These are phyloP conservation scores for Plagodis dolabraria DNA, from an alignment of 2,888 invertebrate species.

Conservation along the genomic window DNA sequence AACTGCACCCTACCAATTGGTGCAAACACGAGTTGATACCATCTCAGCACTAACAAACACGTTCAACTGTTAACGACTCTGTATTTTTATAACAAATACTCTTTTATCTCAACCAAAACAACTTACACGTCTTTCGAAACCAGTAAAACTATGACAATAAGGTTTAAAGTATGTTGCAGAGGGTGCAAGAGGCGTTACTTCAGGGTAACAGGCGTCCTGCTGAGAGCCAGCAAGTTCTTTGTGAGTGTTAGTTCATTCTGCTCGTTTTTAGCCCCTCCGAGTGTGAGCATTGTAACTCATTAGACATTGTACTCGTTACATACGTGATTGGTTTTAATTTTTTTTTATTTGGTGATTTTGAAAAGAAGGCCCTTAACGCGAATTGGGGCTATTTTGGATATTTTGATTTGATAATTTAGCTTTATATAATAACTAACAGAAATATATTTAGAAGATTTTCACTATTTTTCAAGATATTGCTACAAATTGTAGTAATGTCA, in stretches of 20 bases:
- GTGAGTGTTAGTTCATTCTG: conserved; percentile 14
- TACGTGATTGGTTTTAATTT: conserved; percentile 13
- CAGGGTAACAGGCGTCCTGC: conserved; percentile 25
- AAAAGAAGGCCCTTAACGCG: neutral
- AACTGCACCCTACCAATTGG: conserved; percentile 2
- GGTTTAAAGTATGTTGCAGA: conserved; percentile 1
- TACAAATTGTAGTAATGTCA: too few relatives aligned
- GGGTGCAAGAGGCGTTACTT: conserved; percentile 1
- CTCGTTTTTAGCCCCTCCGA: conserved; percentile 4
- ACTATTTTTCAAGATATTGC: too few relatives aligned
- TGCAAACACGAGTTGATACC: conserved; percentile 14
- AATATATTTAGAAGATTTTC: too few relatives aligned
- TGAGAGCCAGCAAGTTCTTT: conserved; percentile 13
- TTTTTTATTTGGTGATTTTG: conserved; percentile 7
- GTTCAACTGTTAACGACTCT: conserved; percentile 27
- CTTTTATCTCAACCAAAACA: conserved; percentile 3
- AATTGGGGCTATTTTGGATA: too few relatives aligned
- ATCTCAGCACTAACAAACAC: conserved; percentile 23
- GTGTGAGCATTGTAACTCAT: conserved; percentile 13
- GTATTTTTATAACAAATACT: conserved; percentile 28
- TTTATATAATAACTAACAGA: too few relatives aligned
- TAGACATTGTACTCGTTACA: conserved; percentile 16
- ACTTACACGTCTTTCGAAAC: neutral
- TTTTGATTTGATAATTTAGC: too few relatives aligned
- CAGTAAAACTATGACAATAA: conserved; percentile 2